Conservation (phyloP, 1,140 invertebrate species). For the Stegodyphus dumicola region DNA sequence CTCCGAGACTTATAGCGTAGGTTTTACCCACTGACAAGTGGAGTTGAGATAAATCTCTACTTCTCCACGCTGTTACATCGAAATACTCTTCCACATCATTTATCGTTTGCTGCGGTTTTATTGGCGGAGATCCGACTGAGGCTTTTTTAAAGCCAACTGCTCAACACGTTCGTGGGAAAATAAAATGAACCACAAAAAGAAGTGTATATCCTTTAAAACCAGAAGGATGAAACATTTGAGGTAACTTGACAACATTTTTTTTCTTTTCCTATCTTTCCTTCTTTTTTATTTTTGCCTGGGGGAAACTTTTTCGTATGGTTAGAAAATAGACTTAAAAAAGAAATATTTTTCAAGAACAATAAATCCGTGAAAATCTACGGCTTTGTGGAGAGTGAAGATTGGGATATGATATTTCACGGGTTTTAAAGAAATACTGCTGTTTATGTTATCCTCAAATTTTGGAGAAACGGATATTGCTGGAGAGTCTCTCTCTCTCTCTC, state of each 20-base stretch:
- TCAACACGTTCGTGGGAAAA: constrained; percentile 12
- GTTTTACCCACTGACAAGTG: constrained; percentile 57
- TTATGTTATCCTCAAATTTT: too few relatives aligned
- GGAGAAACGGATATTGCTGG: too few relatives aligned
- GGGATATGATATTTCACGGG: not conserved
- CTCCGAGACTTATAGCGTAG: constrained; percentile 45
- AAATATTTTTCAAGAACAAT: constrained; percentile 37
- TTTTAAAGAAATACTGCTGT: too few relatives aligned
- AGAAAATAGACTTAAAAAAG: not conserved
- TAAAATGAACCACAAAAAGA: constrained; percentile 21
- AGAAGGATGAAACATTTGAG: constrained; percentile 57
- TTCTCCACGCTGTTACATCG: constrained; percentile 47
- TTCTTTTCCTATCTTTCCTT: not conserved
- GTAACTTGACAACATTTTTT: constrained; percentile 48
- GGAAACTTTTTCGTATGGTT: constrained; percentile 18
- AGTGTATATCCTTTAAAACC: constrained; percentile 55
- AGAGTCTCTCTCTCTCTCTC: too few relatives aligned
- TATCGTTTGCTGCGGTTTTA: constrained; percentile 61
- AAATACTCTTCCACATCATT: constrained; percentile 60
- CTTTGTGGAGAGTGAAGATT: constrained; percentile 40
- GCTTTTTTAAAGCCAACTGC: constrained; percentile 54
- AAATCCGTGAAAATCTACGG: constrained; percentile 46
- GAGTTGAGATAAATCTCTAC: constrained; percentile 60
- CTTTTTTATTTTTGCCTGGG: constrained; percentile 17
- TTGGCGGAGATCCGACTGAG: constrained; percentile 50